These are phyloP conservation scores for Hydrozoanthus tunicans DNA, from an alignment of 64 coral and sea anemone species.

Conservation along the genomic window DNA sequence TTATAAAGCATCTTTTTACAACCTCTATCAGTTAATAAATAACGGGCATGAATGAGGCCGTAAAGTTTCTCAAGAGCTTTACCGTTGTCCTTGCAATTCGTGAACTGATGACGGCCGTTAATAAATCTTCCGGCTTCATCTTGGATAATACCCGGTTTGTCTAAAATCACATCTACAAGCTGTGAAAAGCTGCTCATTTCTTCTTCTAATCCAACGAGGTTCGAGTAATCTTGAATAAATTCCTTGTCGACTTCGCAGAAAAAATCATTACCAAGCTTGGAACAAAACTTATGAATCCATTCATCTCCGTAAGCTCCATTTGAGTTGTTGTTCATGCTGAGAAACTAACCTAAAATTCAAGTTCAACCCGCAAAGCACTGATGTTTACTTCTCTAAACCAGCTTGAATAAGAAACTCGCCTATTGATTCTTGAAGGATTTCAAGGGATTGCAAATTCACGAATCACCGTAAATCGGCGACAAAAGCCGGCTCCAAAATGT, in stretches of 20 bases:
- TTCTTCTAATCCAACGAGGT: conserved; percentile 77
- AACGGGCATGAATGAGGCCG: conserved; percentile 77
- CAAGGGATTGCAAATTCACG: background rate
- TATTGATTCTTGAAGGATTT: background rate
- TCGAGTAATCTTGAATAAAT: conserved; percentile 75
- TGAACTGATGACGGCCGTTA: conserved; percentile 56
- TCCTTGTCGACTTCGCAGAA: conserved; percentile 88
- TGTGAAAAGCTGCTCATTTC: conserved; percentile 65
- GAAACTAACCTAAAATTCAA: conserved; percentile 11
- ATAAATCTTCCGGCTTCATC: conserved; percentile 59
- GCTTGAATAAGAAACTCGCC: background rate
- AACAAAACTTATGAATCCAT: conserved; percentile 87
- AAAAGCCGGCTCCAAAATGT: conserved; percentile 18
- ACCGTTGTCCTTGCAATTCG: conserved; percentile 40
- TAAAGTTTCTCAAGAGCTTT: conserved; percentile 71
- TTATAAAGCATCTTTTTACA: conserved; percentile 86
- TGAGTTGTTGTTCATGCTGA: conserved; percentile 6
- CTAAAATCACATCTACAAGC: conserved; percentile 65
- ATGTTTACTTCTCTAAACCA: conserved; percentile 6
- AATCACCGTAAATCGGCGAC: background rate
- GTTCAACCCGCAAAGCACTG: background rate
- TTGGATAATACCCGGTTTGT: conserved; percentile 43
- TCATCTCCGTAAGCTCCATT: conserved; percentile 39
- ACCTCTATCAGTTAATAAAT: conserved; percentile 65
- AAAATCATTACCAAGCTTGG: conserved; percentile 83